Base-by-base conservation (phyloP, 2,888 invertebrate genomes). In the Idaea straminata region DNA sequence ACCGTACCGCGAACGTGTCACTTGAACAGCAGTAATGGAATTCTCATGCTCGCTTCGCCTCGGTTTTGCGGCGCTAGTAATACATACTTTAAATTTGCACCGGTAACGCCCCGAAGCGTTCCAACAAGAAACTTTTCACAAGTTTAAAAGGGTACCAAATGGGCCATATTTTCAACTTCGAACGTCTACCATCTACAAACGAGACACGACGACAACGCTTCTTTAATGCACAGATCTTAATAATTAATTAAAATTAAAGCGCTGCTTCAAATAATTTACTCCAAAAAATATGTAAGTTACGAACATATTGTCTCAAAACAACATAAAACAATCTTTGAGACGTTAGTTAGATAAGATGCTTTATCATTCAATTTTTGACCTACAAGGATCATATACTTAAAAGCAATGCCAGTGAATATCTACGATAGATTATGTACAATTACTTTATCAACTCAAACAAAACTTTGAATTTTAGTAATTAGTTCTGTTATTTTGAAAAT, bases 41-140 rank as follows among this genome's bases (percentile, higher is more conserved):
- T 90, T 91, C 88, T 87, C 91, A 85, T 92, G 91, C 91, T 91
- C 87, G 80, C 83, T 75, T 71, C 84, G 80, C 82, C 84, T 85
- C 85, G 86, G 86, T 84, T 85, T 83, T 88, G 89, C 83, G 85
- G 86, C 80, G 81, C 80, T 87, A 84, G 85, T 86, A 86, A 89
- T 89, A 91, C 89, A 89, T 85, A 90, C 90, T 91, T 91, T 85
- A 89, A 89, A 90, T 91, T 90, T 89, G 86, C 89, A 89, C 90
- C 89, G 87, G 88, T 85, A 86, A 85, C 82, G 81, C 84, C 86
- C 86, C 82, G 85, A 80, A 85, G 85, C 86, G 82, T 70, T 85
- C 78, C 79, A 78, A 81, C 81, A 85, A 83, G 82, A 84, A 89
- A 88, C 84, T 89, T 89, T 87, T 77, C 77, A 71, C 75, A 84